A percentile compares a stretch with the other conserved stretches of the same genome.
phyloP scores from a whole-genome alignment of 2,113 vertebrate genomes.

The Lipotes vexillifer region DNA sequence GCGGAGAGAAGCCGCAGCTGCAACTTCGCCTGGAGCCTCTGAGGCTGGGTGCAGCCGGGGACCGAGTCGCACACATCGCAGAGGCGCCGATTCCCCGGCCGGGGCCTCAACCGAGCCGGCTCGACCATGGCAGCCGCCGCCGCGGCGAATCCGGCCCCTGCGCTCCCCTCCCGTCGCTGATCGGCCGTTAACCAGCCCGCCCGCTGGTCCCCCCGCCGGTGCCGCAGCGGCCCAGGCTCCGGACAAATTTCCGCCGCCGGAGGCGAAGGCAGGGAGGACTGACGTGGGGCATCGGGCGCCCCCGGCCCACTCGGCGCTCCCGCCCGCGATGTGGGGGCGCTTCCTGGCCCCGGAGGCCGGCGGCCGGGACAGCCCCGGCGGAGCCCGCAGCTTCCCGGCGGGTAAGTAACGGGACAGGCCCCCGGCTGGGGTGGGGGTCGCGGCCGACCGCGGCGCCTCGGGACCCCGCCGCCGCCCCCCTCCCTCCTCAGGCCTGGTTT shows the following conservation, averaged over 20 bases:
- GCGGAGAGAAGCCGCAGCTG: conserved; percentile 37
- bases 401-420: conserved; percentile 64
- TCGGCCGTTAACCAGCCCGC: background rate
- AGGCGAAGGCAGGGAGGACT: background rate
- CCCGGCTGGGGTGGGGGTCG: background rate
- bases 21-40: background rate
- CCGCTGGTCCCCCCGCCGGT: background rate
- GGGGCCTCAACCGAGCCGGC: background rate
- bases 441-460: background rate
- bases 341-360: conserved; percentile 67
- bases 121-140: conserved; percentile 27
- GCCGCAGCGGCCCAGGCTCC: conserved; percentile 47
- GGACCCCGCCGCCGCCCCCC: background rate
- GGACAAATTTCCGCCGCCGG: conserved; percentile 46
- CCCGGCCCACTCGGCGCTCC: conserved; percentile 23
- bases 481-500: background rate
- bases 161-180: background rate
- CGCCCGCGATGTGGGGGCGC: conserved; percentile 76
- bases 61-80: background rate
- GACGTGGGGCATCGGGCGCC: background rate
- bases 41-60: conserved; percentile 2
- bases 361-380: conserved; percentile 61
- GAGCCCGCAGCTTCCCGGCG: conserved; percentile 66
- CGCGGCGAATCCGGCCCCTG: background rate
- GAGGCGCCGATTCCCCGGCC: background rate